Base-by-base conservation (phyloP, 2,797 vertebrate species). In the Acipenser transmontanus region DNA sequence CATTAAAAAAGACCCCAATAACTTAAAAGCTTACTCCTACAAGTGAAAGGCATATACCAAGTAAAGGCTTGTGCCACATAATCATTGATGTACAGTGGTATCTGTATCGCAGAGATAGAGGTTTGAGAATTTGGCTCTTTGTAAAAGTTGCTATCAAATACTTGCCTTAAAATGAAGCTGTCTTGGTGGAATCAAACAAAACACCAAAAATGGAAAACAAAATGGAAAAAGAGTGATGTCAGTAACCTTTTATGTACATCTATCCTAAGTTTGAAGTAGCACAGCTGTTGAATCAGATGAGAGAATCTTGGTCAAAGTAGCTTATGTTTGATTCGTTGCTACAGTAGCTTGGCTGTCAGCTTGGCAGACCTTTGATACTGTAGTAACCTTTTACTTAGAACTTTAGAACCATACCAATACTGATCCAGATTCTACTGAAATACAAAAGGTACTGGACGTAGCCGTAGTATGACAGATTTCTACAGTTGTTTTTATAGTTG, bases 281-380 rank as follows among this genome's bases (percentile, higher is more conserved):
- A 6, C n/a, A 8, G 9, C 3, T 50, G 8, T 12, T 47, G 12
- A 66, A 60, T 49, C 56, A 50, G 47, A 61, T 50, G n/a, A 20
- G 17, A 61, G 34, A 34, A 67, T 61, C 49, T 61, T 50, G 48
- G 57, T 67, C 7, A 51, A 12, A 59, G 34, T 34, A 34, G 34
- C 34, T 34, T 49, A 49, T 14, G 66, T 61, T 67, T 61, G 57
- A 4, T 50, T 67, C 49, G 7, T 13, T 67, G 12, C 60, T 17
- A 13, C 51, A 61, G n/a, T 8, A n/a, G 59, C 6, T 49, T 10
- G 48, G 8, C 13, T 13, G 49, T 49, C 49, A 49, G 10, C 49
- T 48, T 66, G 12, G 8, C 34, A 34, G 34, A 34, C 34, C 4
- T 34, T 34, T 34, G 34, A n/a, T 34, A 34, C 34, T 34, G 34